phyloP scores from a whole-genome alignment of 2,797 vertebrate species.

The Cryptoprocta ferox region DNA sequence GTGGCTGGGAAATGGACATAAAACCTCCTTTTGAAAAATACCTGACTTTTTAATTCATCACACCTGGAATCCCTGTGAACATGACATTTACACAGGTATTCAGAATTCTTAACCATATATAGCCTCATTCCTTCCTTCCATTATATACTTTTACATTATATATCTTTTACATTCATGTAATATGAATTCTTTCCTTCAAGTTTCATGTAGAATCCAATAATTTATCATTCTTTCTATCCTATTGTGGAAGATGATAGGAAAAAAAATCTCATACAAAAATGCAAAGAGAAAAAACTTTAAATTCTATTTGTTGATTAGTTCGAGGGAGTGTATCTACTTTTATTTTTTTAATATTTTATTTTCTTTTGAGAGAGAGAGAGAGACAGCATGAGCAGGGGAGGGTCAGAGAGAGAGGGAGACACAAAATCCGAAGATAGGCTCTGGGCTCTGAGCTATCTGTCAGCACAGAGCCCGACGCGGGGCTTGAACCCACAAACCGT shows the following conservation, averaged over 20 bases:
- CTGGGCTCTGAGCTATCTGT: too few species aligned
- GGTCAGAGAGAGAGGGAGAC: too few species aligned
- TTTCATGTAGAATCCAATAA: background rate
- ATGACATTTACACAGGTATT: background rate
- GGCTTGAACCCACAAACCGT: too few species aligned
- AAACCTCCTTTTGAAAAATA: background rate
- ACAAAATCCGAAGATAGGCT: too few species aligned
- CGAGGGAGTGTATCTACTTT: slow-evolving; percentile 52
- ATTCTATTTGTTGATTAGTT: slow-evolving; percentile 57
- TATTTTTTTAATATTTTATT: slow-evolving; percentile 40
- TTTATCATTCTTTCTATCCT: slow-evolving; percentile 25
- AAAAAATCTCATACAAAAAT: slow-evolving; percentile 11
- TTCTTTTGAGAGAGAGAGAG: too few species aligned
- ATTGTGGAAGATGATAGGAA: background rate
- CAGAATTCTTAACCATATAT: background rate
- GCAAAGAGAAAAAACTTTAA: slow-evolving; percentile 26
- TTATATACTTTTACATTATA: background rate
- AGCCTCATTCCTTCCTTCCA: background rate
- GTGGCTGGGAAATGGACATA: background rate
- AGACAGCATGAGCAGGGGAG: too few species aligned
- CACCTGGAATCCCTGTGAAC: background rate
- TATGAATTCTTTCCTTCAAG: slow-evolving; percentile 5
- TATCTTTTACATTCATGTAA: background rate
- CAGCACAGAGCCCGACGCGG: too few species aligned
- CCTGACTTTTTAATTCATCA: background rate